Percentiles rank a stretch among this genome's conserved stretches.
Conservation (phyloP, 1,140 invertebrate genomes). For the Caenorhabditis remanei region DNA sequence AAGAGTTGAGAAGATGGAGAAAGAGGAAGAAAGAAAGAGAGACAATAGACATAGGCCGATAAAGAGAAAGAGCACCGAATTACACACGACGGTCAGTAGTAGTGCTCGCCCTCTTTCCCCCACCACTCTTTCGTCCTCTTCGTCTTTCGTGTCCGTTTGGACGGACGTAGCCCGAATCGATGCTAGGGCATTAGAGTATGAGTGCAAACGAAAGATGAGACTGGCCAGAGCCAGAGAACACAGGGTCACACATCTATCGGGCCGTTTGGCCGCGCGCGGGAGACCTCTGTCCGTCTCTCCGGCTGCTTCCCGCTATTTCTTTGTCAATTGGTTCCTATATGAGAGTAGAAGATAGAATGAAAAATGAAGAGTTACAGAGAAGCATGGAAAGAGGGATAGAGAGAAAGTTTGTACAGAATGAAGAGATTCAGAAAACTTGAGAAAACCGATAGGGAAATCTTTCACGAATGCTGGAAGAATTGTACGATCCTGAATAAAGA, state of each 20-base stretch:
- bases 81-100: conserved; percentile 53
- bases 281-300: conserved; percentile 11
- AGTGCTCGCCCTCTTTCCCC: conserved; percentile 3
- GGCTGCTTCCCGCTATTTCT: conserved; percentile 29
- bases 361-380: neutral
- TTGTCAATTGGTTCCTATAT: conserved; percentile 48
- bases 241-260: conserved; percentile 52
- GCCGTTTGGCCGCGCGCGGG: conserved; percentile 45
- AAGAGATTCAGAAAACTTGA: neutral
- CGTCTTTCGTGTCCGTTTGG: neutral
- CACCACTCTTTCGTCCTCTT: neutral
- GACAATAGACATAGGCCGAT: conserved; percentile 45
- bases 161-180: conserved; percentile 51
- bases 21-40: conserved; percentile 38
- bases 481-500: neutral
- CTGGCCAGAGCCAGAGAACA: conserved; percentile 54
- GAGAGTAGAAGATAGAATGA: conserved; percentile 9
- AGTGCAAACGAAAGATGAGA: conserved; percentile 54
- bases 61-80: conserved; percentile 35
- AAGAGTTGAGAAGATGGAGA: conserved; percentile 35
- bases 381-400: neutral
- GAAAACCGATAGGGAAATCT: neutral
- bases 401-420: neutral
- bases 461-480: neutral
- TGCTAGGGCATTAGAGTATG: conserved; percentile 53